phyloP scores from a whole-genome alignment of 2,888 invertebrate genomes.

The Desoria tigrina region DNA sequence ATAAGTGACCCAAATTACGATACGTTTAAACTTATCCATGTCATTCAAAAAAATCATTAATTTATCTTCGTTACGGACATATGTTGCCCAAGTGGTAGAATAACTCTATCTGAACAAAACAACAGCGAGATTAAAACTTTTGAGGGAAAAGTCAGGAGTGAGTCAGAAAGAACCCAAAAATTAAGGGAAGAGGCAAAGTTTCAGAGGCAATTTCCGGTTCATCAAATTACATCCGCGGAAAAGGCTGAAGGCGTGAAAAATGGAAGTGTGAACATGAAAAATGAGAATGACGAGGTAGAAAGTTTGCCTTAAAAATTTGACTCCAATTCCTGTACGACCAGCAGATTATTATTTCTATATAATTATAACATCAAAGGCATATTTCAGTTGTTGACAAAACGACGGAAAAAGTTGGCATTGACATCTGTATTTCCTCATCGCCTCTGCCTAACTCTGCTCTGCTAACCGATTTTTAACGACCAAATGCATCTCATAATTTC shows the following conservation, averaged over 20 bases:
- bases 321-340: too few relatives aligned
- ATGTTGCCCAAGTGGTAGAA: not conserved
- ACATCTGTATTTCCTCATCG: too few relatives aligned
- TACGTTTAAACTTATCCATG: not conserved
- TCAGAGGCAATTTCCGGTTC: slow-evolving; percentile 41
- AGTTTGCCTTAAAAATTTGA: not conserved
- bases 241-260: slow-evolving; percentile 31
- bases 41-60: not conserved
- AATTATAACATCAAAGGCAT: not conserved
- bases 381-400: too few relatives aligned
- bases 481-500: too few relatives aligned
- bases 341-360: not conserved
- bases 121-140: not conserved
- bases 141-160: not conserved
- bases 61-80: not conserved
- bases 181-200: slow-evolving; percentile 15
- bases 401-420: too few relatives aligned
- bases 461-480: too few relatives aligned
- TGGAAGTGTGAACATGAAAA: slow-evolving; percentile 19
- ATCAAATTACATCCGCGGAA: slow-evolving; percentile 30
- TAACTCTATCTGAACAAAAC: not conserved
- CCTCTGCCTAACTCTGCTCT: too few relatives aligned
- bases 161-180: slow-evolving; percentile 13
- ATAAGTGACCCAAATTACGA: too few relatives aligned
- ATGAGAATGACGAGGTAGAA: slow-evolving; percentile 2